These are phyloP conservation scores for Knipowitschia caucasica DNA, from an alignment of 2,797 vertebrate species.

Conservation along the genomic window DNA sequence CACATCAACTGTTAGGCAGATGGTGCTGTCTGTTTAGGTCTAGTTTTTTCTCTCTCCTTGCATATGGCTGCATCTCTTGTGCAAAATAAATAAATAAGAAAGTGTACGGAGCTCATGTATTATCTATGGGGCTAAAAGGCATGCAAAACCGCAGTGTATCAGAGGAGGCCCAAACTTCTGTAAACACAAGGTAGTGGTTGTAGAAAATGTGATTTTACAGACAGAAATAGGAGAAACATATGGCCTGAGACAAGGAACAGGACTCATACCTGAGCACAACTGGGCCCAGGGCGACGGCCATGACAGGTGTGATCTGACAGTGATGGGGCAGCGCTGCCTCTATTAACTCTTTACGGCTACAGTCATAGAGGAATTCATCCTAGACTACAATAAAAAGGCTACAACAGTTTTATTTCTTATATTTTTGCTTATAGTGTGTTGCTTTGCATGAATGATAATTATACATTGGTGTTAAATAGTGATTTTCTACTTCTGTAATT, in stretches of 20 bases:
- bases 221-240: conserved; percentile 89
- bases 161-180: conserved; percentile 84
- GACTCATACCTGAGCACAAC: conserved; percentile 74
- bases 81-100: conserved; percentile 62
- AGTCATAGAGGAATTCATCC: not conserved
- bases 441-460: no score
- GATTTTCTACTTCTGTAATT: no score
- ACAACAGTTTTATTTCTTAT: not conserved
- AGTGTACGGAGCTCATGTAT: conserved; percentile 79
- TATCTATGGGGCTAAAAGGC: conserved; percentile 86
- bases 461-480: no score
- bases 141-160: conserved; percentile 77
- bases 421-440: no score
- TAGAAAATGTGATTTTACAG: conserved; percentile 87
- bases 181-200: conserved; percentile 82
- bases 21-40: conserved; percentile 85
- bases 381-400: not conserved
- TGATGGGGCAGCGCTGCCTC: conserved; percentile 50
- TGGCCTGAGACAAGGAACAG: conserved; percentile 83
- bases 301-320: conserved; percentile 81
- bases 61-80: conserved; percentile 80
- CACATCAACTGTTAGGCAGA: conserved; percentile 83
- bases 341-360: conserved; percentile 3
- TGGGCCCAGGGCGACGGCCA: conserved; percentile 71
- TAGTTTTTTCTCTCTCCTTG: conserved; percentile 83